A percentile compares a stretch with the other conserved stretches of the same genome.
These are phyloP conservation scores for Dysdera silvatica DNA, from an alignment of 1,140 invertebrate genomes.

Conservation along the genomic window DNA sequence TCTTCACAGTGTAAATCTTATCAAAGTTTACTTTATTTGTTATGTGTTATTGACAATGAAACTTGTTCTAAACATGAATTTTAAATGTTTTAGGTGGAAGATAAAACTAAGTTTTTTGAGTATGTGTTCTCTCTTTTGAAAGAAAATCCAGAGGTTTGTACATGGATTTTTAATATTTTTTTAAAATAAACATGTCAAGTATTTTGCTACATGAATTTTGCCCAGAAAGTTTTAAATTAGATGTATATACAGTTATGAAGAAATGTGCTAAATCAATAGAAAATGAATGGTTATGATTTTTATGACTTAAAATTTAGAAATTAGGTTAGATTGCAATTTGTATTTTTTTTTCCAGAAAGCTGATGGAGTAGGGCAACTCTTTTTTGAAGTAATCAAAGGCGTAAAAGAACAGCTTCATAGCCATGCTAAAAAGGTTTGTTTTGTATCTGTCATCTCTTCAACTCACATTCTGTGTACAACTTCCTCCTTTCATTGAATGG, in stretches of 20 bases:
- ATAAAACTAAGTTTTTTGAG: constrained; percentile 64
- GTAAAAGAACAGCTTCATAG: constrained; percentile 71
- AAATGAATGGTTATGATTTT: no score
- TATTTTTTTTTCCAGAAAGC: constrained; percentile 49
- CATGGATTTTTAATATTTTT: background rate
- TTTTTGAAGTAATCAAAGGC: constrained; percentile 78
- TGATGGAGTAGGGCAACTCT: constrained; percentile 65
- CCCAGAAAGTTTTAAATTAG: no score
- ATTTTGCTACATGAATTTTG: no score
- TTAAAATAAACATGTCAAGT: no score
- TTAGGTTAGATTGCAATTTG: background rate
- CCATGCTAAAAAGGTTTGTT: constrained; percentile 34
- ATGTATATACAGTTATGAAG: no score
- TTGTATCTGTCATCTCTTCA: no score
- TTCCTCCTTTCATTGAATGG: no score
- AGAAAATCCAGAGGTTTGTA: constrained; percentile 51
- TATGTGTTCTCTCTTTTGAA: constrained; percentile 60
- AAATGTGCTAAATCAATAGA: no score
- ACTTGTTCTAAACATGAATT: no score
- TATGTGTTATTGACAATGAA: background rate
- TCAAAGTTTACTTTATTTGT: background rate
- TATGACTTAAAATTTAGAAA: no score
- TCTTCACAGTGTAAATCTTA: no score
- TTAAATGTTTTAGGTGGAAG: constrained; percentile 37
- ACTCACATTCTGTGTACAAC: no score